Evolutionary conservation across 2,888 invertebrate genomes (phyloP).

Genomic region (Oscheius sp.): DNA sequence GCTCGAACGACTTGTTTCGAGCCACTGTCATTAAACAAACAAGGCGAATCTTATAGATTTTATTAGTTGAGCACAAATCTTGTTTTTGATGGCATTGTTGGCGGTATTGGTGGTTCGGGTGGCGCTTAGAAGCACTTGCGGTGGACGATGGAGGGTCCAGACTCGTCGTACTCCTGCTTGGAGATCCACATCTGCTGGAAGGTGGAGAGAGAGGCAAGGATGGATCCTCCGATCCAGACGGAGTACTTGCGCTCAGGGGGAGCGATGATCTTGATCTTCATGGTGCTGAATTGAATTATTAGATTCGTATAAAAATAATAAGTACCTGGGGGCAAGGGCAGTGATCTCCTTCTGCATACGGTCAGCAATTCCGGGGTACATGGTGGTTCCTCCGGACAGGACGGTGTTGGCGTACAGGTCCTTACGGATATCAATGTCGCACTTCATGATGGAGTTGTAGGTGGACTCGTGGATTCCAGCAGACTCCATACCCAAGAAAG

Average conservation of each 20-base stretch:
- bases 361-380: slow-evolving; percentile 97
- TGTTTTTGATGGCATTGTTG: slow-evolving; percentile 33
- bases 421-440: slow-evolving; percentile 85
- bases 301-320: background rate
- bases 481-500: slow-evolving; percentile 80
- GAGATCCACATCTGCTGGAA: slow-evolving; percentile 89
- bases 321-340: slow-evolving; percentile 65
- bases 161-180: slow-evolving; percentile 86
- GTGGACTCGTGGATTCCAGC: slow-evolving; percentile 71
- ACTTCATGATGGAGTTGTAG: slow-evolving; percentile 94
- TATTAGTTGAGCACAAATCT: slow-evolving; percentile 32
- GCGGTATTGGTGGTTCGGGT: slow-evolving; percentile 27
- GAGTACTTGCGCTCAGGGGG: slow-evolving; percentile 93
- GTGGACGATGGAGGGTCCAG: slow-evolving; percentile 66
- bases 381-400: slow-evolving; percentile 79
- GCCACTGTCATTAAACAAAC: background rate
- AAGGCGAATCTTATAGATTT: slow-evolving; percentile 13
- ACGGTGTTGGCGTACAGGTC: slow-evolving; percentile 84
- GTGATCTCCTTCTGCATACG: slow-evolving; percentile 90
- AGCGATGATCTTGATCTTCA: slow-evolving; percentile 78
- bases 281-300: slow-evolving; percentile 74
- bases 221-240: slow-evolving; percentile 97
- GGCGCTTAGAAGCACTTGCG: slow-evolving; percentile 65
- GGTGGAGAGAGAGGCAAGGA: slow-evolving; percentile 89
- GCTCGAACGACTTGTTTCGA: background rate